Percentiles rank a stretch among this genome's conserved stretches.
phyloP scores from a whole-genome alignment of 2,113 vertebrate genomes.

The Cercopithecus mona region DNA sequence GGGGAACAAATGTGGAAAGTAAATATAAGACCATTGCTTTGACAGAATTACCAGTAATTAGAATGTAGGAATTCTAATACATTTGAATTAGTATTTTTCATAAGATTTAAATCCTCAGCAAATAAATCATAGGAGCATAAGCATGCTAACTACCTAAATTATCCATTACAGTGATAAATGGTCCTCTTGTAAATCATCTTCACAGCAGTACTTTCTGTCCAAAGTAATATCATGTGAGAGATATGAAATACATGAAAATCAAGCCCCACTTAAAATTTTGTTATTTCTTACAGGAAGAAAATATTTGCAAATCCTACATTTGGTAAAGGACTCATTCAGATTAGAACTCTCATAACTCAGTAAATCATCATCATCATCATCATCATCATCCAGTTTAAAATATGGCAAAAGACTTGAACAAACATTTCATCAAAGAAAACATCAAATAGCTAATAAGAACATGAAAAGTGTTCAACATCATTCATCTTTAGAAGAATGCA shows the following conservation, averaged over 20 bases:
- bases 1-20: background rate
- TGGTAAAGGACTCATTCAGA: background rate
- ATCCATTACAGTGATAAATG: background rate
- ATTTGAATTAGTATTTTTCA: constrained; percentile 17
- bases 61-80: background rate
- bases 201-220: background rate
- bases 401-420: background rate
- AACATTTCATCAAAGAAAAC: background rate
- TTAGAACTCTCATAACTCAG: background rate
- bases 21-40: constrained; percentile 29
- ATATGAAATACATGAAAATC: background rate
- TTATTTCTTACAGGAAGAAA: background rate
- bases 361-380: background rate
- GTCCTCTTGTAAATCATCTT: background rate
- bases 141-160: background rate
- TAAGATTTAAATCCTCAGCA: background rate
- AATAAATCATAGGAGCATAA: background rate
- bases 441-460: background rate
- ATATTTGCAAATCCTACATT: background rate
- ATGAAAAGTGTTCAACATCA: background rate
- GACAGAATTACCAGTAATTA: background rate
- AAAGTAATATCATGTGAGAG: background rate
- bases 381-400: background rate
- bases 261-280: background rate
- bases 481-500: background rate